phyloP scores from a whole-genome alignment of 2,113 vertebrate species.

The Sylvietta virens region DNA sequence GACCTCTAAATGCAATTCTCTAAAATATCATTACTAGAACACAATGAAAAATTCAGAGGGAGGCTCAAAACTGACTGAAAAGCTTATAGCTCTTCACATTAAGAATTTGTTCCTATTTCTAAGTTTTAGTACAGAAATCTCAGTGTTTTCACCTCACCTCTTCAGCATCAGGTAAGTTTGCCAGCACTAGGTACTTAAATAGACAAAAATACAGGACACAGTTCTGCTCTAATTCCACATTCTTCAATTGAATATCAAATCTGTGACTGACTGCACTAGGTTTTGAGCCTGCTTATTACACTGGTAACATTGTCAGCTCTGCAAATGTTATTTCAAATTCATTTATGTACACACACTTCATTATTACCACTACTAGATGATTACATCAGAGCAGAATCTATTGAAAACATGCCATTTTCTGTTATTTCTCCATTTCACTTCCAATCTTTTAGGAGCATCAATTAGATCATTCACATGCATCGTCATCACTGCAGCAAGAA shows the following conservation, averaged over 20 bases:
- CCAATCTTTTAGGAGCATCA: background rate
- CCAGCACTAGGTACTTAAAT: slow-evolving; percentile 85
- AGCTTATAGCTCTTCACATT: background rate
- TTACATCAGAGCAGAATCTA: background rate
- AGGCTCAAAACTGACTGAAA: background rate
- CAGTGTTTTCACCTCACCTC: slow-evolving; percentile 87
- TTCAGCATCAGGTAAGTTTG: slow-evolving; percentile 84
- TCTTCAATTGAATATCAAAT: slow-evolving; percentile 82
- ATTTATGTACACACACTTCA: background rate
- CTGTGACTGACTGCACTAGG: background rate
- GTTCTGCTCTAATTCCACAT: slow-evolving; percentile 87
- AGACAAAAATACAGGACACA: slow-evolving; percentile 80
- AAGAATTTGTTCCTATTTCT: slow-evolving; percentile 75
- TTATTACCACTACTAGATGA: background rate
- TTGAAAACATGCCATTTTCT: background rate
- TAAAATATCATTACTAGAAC: background rate
- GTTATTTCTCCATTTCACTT: background rate
- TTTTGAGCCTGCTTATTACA: background rate
- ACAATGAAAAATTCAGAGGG: background rate
- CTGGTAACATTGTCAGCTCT: background rate
- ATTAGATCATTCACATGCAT: background rate
- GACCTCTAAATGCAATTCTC: background rate
- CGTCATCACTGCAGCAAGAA: background rate
- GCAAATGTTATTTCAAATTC: background rate
- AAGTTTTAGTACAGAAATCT: slow-evolving; percentile 81